A percentile compares a stretch with the other conserved stretches of the same genome.
Evolutionary conservation across 2,888 invertebrate genomes (phyloP).

Genomic region (Harpalus rubripes): DNA sequence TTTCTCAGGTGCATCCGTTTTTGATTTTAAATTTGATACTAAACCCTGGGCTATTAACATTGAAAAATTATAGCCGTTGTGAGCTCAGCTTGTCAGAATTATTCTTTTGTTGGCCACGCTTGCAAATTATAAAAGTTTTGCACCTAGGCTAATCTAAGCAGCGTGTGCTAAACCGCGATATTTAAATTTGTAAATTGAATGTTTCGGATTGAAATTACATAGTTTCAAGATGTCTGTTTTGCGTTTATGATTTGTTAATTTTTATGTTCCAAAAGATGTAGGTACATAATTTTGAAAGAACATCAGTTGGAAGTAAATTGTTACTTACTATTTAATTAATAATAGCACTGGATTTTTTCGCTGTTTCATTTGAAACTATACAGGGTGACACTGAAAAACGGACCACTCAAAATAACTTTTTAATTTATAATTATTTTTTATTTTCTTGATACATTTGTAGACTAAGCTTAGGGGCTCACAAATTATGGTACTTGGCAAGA

Average conservation of each 20-base stretch:
- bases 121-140: conserved; percentile 31
- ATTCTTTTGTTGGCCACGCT: not conserved
- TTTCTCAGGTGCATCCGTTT: conserved; percentile 54
- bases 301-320: not conserved
- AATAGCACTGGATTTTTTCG: not conserved
- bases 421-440: no score
- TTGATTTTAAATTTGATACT: conserved; percentile 32
- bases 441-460: no score
- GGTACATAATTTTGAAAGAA: conserved; percentile 6
- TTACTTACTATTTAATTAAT: not conserved
- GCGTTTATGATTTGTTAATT: conserved; percentile 33
- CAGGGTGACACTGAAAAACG: no score
- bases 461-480: no score
- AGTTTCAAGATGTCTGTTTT: not conserved
- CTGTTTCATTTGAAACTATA: no score
- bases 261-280: not conserved
- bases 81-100: not conserved
- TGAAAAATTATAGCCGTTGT: conserved; percentile 11
- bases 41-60: conserved; percentile 33
- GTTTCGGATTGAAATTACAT: conserved; percentile 23
- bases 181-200: conserved; percentile 34
- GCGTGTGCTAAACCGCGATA: conserved; percentile 13
- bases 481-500: no score
- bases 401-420: no score
- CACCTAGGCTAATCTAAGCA: conserved; percentile 20